Base-by-base conservation (phyloP, 2,888 invertebrate genomes). In the Lasius platythorax region DNA sequence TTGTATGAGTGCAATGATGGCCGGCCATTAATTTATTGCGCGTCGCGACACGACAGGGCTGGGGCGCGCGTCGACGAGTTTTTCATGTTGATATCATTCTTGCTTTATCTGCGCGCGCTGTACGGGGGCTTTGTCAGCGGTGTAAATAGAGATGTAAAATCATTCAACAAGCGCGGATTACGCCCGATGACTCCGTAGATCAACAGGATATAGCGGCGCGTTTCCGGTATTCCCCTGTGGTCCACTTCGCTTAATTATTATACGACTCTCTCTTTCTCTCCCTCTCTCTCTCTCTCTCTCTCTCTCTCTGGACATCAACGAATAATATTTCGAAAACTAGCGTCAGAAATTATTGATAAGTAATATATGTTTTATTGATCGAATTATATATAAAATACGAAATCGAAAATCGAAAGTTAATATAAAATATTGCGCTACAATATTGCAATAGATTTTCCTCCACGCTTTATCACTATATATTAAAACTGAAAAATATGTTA, bases 21-120 rank as follows among this genome's bases (percentile, higher is more conserved):
- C 85, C 85, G 79, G 85, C 88, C 90, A 91, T 91, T 91, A 92
- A 92, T 91, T 92, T 89, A 90, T 87, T 86, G 84, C 84, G 23
- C 87, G 86, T 73, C 87, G 68, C 72, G 78, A 85, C 88, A 85
- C 84, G 87, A 88, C 86, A 89, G 87, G 89, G 88, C 86, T 86
- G 83, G 88, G 85, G 82, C 87, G 84, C 75, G 78, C 87, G 85
- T 90, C 90, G 86, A 86, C 90, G 89, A 86, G 86, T 89, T 90
- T 90, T 89, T 90, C 90, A 75, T 83, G 85, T 85, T 83, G 82
- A 88, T 85, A 87, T 87, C 86, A 87, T 87, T 83, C 87, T 76
- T 84, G 86, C 83, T 87, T 82, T 87, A 87, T 86, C 84, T 79
- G 56, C 85, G 63, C 58, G 74, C 84, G 83, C 85, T 58, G 70